Evolutionary conservation across 2,888 invertebrate species (phyloP).

Genomic region (Molorchus minor): DNA sequence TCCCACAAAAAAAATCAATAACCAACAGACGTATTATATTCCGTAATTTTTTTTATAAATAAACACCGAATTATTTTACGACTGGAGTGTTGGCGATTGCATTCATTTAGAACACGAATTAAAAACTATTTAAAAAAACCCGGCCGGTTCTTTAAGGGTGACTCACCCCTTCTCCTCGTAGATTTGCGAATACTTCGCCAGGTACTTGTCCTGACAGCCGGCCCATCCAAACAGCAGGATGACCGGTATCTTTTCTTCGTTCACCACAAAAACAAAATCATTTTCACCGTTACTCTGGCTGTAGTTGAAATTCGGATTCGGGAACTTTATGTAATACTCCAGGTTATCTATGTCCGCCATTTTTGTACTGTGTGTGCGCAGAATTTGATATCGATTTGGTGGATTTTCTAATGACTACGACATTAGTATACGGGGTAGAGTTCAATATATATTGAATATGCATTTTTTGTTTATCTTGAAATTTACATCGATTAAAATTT

Average conservation of each 20-base stretch:
- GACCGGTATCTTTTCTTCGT: slow-evolving; percentile 72
- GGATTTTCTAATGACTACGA: too few relatives aligned
- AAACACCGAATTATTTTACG: too few relatives aligned
- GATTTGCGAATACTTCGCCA: slow-evolving; percentile 80
- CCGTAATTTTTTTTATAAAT: too few relatives aligned
- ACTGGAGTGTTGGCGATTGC: too few relatives aligned
- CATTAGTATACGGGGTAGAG: too few relatives aligned
- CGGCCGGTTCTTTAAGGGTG: slow-evolving; percentile 20
- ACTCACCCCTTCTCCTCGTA: slow-evolving; percentile 79
- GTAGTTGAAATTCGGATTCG: slow-evolving; percentile 64
- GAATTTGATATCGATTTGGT: slow-evolving; percentile 20
- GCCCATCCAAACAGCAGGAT: slow-evolving; percentile 82
- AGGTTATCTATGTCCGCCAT: slow-evolving; percentile 64
- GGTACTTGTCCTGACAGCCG: slow-evolving; percentile 79
- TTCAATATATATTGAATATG: too few relatives aligned
- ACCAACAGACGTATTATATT: too few relatives aligned
- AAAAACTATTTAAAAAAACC: too few relatives aligned
- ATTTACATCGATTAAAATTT: too few relatives aligned
- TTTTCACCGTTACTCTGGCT: slow-evolving; percentile 49
- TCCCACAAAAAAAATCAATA: too few relatives aligned
- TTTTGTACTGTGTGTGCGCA: slow-evolving; percentile 30
- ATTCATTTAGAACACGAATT: too few relatives aligned
- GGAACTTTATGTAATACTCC: slow-evolving; percentile 72
- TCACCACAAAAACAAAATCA: slow-evolving; percentile 68
- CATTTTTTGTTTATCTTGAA: too few relatives aligned